phyloP scores from a whole-genome alignment of 2,797 vertebrate genomes.

The Psittacula echo region DNA sequence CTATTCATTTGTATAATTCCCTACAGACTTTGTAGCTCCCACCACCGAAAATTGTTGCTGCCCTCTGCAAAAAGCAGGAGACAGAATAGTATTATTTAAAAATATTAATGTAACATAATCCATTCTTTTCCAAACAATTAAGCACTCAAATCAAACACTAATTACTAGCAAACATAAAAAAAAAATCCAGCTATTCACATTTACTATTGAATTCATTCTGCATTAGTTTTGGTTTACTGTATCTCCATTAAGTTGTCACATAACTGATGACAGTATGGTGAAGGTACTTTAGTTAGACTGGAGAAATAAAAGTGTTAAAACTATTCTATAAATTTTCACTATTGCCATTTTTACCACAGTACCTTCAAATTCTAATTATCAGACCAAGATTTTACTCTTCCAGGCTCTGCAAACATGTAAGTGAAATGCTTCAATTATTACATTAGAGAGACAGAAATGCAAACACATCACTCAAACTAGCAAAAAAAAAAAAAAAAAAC shows the following conservation, averaged over 20 bases:
- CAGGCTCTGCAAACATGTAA: neutral
- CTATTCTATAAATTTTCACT: neutral
- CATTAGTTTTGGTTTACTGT: neutral
- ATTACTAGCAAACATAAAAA: slow-evolving; percentile 5
- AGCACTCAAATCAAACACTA: neutral
- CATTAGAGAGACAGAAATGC: neutral
- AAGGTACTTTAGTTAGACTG: neutral
- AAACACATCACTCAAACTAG: neutral
- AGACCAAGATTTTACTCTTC: neutral
- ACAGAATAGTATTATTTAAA: neutral
- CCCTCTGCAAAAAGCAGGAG: neutral
- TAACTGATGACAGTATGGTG: neutral
- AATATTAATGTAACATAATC: neutral
- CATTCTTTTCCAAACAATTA: neutral
- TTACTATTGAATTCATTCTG: neutral
- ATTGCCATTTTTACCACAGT: neutral
- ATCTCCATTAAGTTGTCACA: neutral
- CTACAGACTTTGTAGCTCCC: neutral
- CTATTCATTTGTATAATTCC: neutral
- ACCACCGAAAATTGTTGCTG: neutral
- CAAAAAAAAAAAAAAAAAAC: fast-evolving
- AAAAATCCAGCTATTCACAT: neutral
- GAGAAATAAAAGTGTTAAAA: neutral
- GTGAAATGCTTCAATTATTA: neutral
- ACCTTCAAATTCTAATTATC: neutral